These are phyloP conservation scores for Neogale vison DNA, from an alignment of 2,113 vertebrate species.

Conservation along the genomic window DNA sequence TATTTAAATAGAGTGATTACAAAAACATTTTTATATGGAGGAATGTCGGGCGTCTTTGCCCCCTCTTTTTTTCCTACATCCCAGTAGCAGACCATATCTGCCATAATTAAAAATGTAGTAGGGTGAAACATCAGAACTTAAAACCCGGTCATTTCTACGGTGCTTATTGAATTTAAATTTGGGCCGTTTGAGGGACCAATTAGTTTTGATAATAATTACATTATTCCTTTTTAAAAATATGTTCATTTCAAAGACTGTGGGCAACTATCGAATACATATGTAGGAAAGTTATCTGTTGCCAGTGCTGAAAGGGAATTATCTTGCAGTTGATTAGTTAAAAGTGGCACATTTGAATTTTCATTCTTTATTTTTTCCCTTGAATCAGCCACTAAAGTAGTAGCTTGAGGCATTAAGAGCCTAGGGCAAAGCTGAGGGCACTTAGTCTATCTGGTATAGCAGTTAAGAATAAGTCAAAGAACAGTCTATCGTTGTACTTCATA, in stretches of 20 bases:
- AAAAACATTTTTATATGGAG: constrained; percentile 87
- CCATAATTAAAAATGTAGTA: constrained; percentile 82
- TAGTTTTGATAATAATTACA: constrained; percentile 84
- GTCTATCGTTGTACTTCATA: constrained; percentile 64
- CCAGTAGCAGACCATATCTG: constrained; percentile 73
- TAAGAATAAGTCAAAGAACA: constrained; percentile 71
- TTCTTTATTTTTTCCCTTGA: constrained; percentile 83
- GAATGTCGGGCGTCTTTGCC: constrained; percentile 63
- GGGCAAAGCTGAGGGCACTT: constrained; percentile 84
- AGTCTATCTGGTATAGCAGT: constrained; percentile 66
- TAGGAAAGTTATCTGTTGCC: constrained; percentile 68
- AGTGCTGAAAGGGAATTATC: constrained; percentile 74
- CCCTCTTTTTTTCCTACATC: background rate
- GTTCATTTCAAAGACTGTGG: constrained; percentile 70
- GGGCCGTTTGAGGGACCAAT: constrained; percentile 81
- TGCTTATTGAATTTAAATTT: constrained; percentile 84
- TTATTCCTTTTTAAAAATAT: constrained; percentile 79
- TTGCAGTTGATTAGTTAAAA: constrained; percentile 84
- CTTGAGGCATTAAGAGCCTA: constrained; percentile 83
- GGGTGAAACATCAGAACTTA: constrained; percentile 76
- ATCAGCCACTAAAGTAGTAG: constrained; percentile 85
- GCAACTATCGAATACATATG: constrained; percentile 55
- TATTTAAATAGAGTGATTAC: constrained; percentile 87
- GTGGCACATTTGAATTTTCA: constrained; percentile 83
- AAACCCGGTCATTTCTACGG: constrained; percentile 82